Conservation (phyloP, 2,113 vertebrate species). For the Aplodontia rufa region DNA sequence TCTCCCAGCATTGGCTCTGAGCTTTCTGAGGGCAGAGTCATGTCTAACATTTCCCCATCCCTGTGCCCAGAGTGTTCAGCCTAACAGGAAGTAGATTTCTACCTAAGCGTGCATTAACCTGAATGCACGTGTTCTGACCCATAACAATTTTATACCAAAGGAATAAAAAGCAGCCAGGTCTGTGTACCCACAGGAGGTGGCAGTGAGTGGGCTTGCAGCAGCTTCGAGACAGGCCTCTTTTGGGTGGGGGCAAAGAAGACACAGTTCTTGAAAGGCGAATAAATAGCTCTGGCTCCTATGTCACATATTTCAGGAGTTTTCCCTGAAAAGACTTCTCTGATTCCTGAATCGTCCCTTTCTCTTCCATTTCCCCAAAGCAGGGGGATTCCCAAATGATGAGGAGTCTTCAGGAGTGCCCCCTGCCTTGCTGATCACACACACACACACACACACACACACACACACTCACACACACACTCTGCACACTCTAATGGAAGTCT, state of each 20-base stretch:
- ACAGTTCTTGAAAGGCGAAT: neutral
- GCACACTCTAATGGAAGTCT: neutral
- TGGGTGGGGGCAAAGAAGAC: neutral
- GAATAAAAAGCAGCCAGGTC: neutral
- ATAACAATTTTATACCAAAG: neutral
- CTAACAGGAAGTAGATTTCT: neutral
- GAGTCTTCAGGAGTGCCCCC: neutral
- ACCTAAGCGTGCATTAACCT: neutral
- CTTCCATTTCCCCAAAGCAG: neutral
- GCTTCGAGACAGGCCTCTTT: neutral
- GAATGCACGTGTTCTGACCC: neutral
- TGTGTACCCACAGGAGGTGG: neutral
- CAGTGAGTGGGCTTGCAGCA: neutral
- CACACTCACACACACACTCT: too few relatives aligned
- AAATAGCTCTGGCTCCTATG: neutral
- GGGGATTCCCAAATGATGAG: neutral
- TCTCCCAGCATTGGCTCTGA: neutral
- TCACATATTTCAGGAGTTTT: neutral
- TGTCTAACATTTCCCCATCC: neutral
- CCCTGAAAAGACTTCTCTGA: too few relatives aligned
- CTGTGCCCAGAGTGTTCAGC: neutral
- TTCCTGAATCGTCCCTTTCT: neutral
- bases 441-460: too few relatives aligned
- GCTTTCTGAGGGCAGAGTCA: neutral
- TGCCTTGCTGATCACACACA: neutral